phyloP scores from a whole-genome alignment of 1,140 invertebrate species.

The Sarcophaga bullata region DNA sequence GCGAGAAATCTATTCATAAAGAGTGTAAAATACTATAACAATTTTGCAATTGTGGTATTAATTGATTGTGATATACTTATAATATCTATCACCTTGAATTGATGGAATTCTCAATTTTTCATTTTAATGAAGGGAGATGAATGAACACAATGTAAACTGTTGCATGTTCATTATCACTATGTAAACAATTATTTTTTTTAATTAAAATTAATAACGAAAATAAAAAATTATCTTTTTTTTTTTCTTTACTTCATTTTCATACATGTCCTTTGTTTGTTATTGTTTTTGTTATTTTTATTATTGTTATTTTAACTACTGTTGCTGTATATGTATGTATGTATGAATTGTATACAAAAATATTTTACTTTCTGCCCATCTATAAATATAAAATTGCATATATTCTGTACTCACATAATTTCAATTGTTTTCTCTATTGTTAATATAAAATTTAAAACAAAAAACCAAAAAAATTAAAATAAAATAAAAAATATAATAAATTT shows the following conservation, averaged over 20 bases:
- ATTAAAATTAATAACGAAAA: not conserved
- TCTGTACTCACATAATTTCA: slow-evolving; percentile 41
- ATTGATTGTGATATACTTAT: no score
- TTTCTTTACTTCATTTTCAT: not conserved
- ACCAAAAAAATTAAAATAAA: not conserved
- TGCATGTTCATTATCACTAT: slow-evolving; percentile 10
- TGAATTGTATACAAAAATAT: slow-evolving; percentile 28
- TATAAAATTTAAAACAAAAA: not conserved
- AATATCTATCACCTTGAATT: no score
- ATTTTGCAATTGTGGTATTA: no score
- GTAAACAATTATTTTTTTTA: not conserved
- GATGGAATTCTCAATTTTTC: no score
- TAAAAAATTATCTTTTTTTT: not conserved
- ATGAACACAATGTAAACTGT: not conserved
- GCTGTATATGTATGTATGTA: not conserved
- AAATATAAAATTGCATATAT: slow-evolving; percentile 53
- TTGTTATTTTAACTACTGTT: not conserved
- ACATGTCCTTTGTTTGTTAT: no score
- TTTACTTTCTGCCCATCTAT: slow-evolving; percentile 66
- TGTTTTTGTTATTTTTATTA: no score
- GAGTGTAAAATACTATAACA: no score
- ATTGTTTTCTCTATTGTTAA: not conserved
- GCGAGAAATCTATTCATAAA: no score
- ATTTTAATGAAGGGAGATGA: no score
- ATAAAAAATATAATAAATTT: no score